These are phyloP conservation scores for Helicolenus hilgendorfi DNA, from an alignment of 2,797 vertebrate species.

Conservation along the genomic window DNA sequence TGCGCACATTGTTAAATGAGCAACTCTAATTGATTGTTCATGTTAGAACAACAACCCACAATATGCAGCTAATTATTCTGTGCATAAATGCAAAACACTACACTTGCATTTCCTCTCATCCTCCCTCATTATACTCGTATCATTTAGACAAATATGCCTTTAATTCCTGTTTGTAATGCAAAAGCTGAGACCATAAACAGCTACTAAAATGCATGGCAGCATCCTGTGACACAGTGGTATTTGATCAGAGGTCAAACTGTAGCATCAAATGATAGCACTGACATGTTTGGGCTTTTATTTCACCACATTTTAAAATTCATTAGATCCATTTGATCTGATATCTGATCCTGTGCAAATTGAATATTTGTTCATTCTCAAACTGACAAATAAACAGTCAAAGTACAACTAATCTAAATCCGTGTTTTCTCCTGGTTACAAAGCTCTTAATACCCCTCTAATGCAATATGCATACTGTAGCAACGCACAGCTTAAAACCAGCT, in stretches of 20 bases:
- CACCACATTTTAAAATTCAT: constrained; percentile 37
- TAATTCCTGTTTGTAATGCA: not conserved
- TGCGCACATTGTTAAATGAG: not conserved
- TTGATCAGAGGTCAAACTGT: constrained; percentile 24
- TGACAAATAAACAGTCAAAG: constrained; percentile 51
- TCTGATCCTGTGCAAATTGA: constrained; percentile 51
- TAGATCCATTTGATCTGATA: constrained; percentile 23
- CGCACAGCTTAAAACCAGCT: constrained; percentile 26
- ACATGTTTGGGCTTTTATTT: not conserved
- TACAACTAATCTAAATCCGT: constrained; percentile 54
- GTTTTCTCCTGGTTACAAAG: constrained; percentile 62
- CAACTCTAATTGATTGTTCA: not conserved
- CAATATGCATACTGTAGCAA: constrained; percentile 43
- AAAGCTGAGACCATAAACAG: not conserved
- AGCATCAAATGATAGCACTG: not conserved
- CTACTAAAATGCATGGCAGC: not conserved
- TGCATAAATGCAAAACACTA: not conserved
- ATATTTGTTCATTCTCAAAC: constrained; percentile 52
- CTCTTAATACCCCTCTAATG: constrained; percentile 57
- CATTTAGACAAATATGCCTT: constrained; percentile 2
- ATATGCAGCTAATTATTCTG: not conserved
- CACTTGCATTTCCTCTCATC: not conserved
- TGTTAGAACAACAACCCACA: not conserved
- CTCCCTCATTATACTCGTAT: constrained; percentile 3
- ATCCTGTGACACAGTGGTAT: not conserved